Conservation (phyloP, 2,888 invertebrate species). For the Drosophila nigritarsus region DNA sequence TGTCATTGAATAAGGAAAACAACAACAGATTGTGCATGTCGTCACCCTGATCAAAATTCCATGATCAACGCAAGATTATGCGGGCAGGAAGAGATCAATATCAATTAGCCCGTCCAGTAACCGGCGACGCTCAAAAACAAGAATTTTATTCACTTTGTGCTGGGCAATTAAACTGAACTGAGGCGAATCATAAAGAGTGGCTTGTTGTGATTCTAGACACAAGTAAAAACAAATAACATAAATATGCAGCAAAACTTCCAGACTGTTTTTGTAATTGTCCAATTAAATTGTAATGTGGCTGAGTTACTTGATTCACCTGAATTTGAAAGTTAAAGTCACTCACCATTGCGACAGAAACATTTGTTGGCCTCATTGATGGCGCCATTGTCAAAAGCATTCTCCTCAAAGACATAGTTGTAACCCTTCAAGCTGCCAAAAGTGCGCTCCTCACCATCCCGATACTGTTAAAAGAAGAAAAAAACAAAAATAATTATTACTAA, state of each 20-base stretch:
- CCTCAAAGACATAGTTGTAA: slow-evolving; percentile 91
- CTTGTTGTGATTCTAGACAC: slow-evolving; percentile 16
- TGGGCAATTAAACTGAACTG: slow-evolving; percentile 46
- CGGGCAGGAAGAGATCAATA: slow-evolving; percentile 3
- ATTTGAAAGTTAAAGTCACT: slow-evolving; percentile 47
- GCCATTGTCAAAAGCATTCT: slow-evolving; percentile 92
- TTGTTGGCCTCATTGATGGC: slow-evolving; percentile 89
- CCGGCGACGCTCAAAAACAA: slow-evolving; percentile 46
- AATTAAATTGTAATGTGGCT: slow-evolving; percentile 24
- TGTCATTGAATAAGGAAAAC: slow-evolving; percentile 5
- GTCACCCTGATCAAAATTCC: slow-evolving; percentile 40
- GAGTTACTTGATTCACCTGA: neutral
- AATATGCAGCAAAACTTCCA: slow-evolving; percentile 27
- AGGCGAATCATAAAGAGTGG: slow-evolving; percentile 31
- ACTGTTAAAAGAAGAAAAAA: slow-evolving; percentile 84
- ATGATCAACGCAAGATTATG: slow-evolving; percentile 18
- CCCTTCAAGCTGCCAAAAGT: slow-evolving; percentile 88
- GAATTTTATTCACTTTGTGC: slow-evolving; percentile 58
- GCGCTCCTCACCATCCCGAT: slow-evolving; percentile 87
- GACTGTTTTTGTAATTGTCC: slow-evolving; percentile 31
- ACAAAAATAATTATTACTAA: neutral
- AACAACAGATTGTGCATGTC: slow-evolving; percentile 11
- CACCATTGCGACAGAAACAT: slow-evolving; percentile 92
- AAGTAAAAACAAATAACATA: slow-evolving; percentile 8
- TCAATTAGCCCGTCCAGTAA: slow-evolving; percentile 33